A percentile compares a stretch with the other conserved stretches of the same genome.
Conservation (phyloP, 92 coral and sea anemone genomes). For the Bergia puertoricense region DNA sequence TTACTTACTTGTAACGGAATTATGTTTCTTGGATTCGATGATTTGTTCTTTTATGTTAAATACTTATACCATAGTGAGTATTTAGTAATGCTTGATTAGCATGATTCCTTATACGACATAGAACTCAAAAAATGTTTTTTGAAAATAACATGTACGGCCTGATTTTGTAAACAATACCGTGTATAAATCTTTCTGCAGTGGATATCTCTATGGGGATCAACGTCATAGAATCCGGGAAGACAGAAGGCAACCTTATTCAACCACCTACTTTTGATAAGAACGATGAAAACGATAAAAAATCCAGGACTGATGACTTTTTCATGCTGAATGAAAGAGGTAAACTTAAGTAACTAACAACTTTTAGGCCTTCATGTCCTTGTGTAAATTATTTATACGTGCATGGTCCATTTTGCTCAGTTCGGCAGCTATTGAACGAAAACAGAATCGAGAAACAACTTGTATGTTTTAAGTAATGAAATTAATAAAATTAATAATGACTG, state of each 20-base stretch:
- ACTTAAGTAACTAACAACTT: not conserved
- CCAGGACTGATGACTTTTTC: constrained; percentile 17
- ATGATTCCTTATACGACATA: not conserved
- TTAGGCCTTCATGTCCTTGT: no score
- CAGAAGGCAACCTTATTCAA: not conserved
- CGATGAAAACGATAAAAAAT: not conserved
- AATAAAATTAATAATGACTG: no score
- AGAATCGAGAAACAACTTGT: not conserved
- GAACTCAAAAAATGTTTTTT: no score
- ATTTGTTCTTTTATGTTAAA: no score
- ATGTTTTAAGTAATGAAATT: no score
- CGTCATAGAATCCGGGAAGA: not conserved
- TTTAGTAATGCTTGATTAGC: not conserved
- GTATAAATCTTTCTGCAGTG: not conserved
- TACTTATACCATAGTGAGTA: not conserved
- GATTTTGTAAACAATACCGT: not conserved
- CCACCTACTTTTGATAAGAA: constrained; percentile 4
- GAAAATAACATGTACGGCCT: not conserved
- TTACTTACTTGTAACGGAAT: no score
- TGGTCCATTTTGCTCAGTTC: not conserved
- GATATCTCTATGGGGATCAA: not conserved
- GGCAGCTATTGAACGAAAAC: no score
- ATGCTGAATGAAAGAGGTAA: constrained; percentile 45
- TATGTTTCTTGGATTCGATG: no score
- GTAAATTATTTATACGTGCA: not conserved